Evolutionary conservation across 2,113 vertebrate genomes (phyloP), one percentile per base, ranked within the genome.

Genomic region (Calyptommatus sinebrachiatus): DNA sequence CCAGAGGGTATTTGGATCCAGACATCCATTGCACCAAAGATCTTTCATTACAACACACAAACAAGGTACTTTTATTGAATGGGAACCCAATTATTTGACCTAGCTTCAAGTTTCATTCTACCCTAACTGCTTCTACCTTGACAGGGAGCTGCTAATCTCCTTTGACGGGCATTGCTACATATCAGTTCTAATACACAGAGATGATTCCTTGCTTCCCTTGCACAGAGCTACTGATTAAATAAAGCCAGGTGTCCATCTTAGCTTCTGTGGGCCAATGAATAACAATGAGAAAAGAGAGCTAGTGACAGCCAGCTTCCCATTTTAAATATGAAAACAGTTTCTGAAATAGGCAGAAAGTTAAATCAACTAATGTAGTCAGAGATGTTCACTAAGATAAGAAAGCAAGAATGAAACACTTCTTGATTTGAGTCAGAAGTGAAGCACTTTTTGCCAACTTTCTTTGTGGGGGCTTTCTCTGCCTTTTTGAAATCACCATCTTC

Each of bases 1-100:
- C 94, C 88, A 0, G 89, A 92, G 91, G 92, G 93, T 94, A 92
- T 95, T 96, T 93, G 93, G 93, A 95, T 94, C 94, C 92, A 93
- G 91, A 93, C 83, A 53, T 91, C 90, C 86, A 89, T 84, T 91
- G 90, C 89, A 90, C 87, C 91, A 90, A 90, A 91, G 89, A 91
- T 89, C 94, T 95, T 94, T 95, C 93, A 95, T 94, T 92, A 94
- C 91, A 90, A 85, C 89, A 92, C 90, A 93, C 89, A 94, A 94
- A 94, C 93, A 91, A 81, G 92, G 90, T 88, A 92, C 91, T 95
- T 97, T 96, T 96, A 97, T 97, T 96, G 95, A 97, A 97, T 95
- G 96, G 96, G 96, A 97, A 97, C 96, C 95, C 96, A 98, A 98
- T 97, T 97, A 98, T 95, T 97, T 98, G 97, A 97, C 94, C 94